Percentiles rank a stretch among this genome's conserved stretches.
These are phyloP conservation scores for Torymus auratus DNA, from an alignment of 2,888 invertebrate genomes.

Conservation along the genomic window DNA sequence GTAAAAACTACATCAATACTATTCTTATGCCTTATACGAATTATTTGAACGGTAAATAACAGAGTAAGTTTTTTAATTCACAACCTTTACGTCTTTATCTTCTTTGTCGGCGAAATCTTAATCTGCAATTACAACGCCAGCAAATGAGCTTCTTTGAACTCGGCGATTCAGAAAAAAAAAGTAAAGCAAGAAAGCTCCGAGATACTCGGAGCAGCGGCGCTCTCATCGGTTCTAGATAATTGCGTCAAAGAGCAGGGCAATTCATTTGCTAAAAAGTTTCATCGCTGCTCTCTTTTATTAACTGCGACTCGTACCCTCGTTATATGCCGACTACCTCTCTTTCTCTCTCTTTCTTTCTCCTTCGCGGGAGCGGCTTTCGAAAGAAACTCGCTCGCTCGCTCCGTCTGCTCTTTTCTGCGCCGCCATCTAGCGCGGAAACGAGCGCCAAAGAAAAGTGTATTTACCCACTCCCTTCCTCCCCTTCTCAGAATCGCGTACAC, in stretches of 20 bases:
- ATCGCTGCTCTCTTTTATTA: constrained; percentile 38
- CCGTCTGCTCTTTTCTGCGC: constrained; percentile 2
- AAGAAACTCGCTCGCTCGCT: constrained; percentile 1
- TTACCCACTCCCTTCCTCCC: background rate
- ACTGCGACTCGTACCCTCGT: background rate
- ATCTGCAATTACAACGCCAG: background rate
- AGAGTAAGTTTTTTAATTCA: too few species aligned
- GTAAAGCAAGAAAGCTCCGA: too few species aligned
- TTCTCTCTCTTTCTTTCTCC: too few species aligned
- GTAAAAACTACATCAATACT: too few species aligned
- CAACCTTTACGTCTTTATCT: too few species aligned
- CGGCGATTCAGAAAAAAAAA: background rate
- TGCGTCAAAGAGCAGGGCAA: constrained; percentile 17
- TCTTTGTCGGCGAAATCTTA: background rate
- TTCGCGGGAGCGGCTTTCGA: background rate
- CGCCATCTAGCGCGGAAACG: background rate
- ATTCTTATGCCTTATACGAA: too few species aligned
- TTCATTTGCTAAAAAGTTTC: constrained; percentile 31
- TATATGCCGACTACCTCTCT: background rate
- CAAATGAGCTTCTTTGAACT: constrained; percentile 10
- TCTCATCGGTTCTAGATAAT: constrained; percentile 7
- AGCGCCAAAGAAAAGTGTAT: constrained; percentile 31
- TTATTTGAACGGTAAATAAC: too few species aligned
- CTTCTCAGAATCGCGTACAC: too few species aligned
- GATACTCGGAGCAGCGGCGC: too few species aligned